phyloP scores from a whole-genome alignment of 2,888 invertebrate species.

The Cataglyphis albicans region DNA sequence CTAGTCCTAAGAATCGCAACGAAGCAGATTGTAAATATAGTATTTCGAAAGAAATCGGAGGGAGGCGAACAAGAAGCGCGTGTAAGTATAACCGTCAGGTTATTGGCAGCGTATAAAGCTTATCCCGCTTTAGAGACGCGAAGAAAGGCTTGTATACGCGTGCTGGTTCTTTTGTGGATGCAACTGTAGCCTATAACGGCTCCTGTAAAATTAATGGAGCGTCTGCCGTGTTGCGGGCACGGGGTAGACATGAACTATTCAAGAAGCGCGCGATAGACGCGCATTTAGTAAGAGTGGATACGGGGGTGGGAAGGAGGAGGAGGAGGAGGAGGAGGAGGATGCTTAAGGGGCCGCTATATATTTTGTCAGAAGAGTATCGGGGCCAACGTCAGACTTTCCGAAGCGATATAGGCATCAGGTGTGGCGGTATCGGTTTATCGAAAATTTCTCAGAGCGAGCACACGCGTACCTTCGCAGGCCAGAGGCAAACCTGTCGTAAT shows the following conservation, averaged over 20 bases:
- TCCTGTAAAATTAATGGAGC: slow-evolving; percentile 73
- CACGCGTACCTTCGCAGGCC: slow-evolving; percentile 17
- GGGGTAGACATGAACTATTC: slow-evolving; percentile 78
- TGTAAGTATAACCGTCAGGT: not conserved
- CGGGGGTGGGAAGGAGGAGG: not conserved
- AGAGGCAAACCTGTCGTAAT: slow-evolving; percentile 44
- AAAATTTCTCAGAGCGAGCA: slow-evolving; percentile 56
- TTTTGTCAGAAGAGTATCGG: slow-evolving; percentile 63
- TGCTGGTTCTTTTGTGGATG: slow-evolving; percentile 51
- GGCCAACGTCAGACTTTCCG: slow-evolving; percentile 61
- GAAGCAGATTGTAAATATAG: not conserved
- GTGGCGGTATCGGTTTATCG: slow-evolving; percentile 67
- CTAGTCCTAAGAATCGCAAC: not conserved
- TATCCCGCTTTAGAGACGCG: slow-evolving; percentile 29
- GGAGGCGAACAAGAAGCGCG: not conserved
- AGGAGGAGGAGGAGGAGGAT: not conserved
- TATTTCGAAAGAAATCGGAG: not conserved
- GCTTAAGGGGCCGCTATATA: slow-evolving; percentile 68
- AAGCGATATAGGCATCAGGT: slow-evolving; percentile 67
- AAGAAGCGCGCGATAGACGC: slow-evolving; percentile 72
- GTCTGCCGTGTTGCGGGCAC: slow-evolving; percentile 58
- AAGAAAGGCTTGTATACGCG: slow-evolving; percentile 47
- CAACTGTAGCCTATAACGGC: slow-evolving; percentile 64
- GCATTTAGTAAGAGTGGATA: slow-evolving; percentile 72
- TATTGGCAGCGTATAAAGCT: slow-evolving; percentile 24